Conservation (phyloP, 2,888 invertebrate species). For the Drosophila neutralis region DNA sequence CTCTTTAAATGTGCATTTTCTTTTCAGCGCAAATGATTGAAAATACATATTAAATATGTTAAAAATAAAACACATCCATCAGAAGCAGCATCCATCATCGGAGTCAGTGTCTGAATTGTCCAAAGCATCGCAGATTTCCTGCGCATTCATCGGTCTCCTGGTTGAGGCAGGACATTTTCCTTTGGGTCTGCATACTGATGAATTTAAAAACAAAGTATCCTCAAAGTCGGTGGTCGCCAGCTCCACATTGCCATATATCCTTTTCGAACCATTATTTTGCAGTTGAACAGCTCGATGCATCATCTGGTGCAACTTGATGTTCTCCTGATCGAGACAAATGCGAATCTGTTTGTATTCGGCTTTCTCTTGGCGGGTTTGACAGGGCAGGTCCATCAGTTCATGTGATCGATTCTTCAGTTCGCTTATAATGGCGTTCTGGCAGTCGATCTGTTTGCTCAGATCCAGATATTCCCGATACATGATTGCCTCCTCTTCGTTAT, state of each 20-base stretch:
- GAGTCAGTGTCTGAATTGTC: conserved; percentile 24
- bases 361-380: conserved; percentile 62
- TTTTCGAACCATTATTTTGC: conserved; percentile 76
- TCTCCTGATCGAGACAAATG: conserved; percentile 73
- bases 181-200: not conserved
- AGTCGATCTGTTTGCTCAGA: conserved; percentile 44
- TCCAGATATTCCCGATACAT: conserved; percentile 45
- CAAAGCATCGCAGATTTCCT: conserved; percentile 39
- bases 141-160: conserved; percentile 10
- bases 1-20: not conserved
- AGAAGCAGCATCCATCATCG: conserved; percentile 17
- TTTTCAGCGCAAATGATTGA: not conserved
- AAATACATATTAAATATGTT: not conserved
- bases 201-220: not conserved
- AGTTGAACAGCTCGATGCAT: conserved; percentile 70
- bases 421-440: conserved; percentile 35
- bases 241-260: conserved; percentile 69
- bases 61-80: not conserved
- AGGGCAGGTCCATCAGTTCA: conserved; percentile 40
- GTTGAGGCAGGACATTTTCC: not conserved
- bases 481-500: conserved; percentile 28
- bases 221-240: conserved; percentile 62
- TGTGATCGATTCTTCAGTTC: conserved; percentile 9
- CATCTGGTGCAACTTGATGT: conserved; percentile 68
- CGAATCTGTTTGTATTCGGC: conserved; percentile 65